Percentiles rank a stretch among this genome's conserved stretches.
These are phyloP conservation scores for Frieseomelitta varia DNA, from an alignment of 1,140 invertebrate species.

Conservation along the genomic window DNA sequence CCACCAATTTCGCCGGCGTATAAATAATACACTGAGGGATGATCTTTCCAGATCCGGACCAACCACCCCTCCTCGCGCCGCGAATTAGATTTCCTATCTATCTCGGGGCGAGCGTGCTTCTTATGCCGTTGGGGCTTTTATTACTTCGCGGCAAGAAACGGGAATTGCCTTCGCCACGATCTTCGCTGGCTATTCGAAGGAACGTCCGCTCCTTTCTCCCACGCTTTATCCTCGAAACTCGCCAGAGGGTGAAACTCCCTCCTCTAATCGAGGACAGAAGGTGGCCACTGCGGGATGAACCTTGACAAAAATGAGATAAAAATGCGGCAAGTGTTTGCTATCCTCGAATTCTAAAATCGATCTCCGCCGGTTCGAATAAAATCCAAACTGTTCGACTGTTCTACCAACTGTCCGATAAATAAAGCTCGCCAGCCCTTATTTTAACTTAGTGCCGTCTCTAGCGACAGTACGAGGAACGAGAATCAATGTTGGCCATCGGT, in stretches of 20 bases:
- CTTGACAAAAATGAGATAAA: not conserved
- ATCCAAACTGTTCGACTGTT: not conserved
- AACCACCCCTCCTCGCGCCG: conserved; percentile 66
- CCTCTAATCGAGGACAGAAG: not conserved
- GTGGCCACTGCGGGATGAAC: too few species aligned
- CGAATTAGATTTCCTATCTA: conserved; percentile 81
- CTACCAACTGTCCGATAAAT: conserved; percentile 8
- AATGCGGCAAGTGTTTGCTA: not conserved
- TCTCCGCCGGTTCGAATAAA: not conserved
- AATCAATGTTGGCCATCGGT: conserved; percentile 55
- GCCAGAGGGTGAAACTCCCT: not conserved
- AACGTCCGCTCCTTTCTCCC: not conserved
- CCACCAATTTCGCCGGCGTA: conserved; percentile 77
- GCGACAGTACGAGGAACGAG: conserved; percentile 46
- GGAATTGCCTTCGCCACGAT: conserved; percentile 32
- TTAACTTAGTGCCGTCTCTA: conserved; percentile 29
- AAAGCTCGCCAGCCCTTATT: conserved; percentile 16
- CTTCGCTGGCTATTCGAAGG: not conserved
- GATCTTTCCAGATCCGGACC: conserved; percentile 66
- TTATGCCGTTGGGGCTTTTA: conserved; percentile 34
- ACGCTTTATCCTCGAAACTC: not conserved
- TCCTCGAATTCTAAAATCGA: not conserved
- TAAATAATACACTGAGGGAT: conserved; percentile 80
- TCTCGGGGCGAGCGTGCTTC: conserved; percentile 52
- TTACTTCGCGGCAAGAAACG: conserved; percentile 46